Evolutionary conservation across 2,888 invertebrate species (phyloP).

Genomic region (Ophion costatus): DNA sequence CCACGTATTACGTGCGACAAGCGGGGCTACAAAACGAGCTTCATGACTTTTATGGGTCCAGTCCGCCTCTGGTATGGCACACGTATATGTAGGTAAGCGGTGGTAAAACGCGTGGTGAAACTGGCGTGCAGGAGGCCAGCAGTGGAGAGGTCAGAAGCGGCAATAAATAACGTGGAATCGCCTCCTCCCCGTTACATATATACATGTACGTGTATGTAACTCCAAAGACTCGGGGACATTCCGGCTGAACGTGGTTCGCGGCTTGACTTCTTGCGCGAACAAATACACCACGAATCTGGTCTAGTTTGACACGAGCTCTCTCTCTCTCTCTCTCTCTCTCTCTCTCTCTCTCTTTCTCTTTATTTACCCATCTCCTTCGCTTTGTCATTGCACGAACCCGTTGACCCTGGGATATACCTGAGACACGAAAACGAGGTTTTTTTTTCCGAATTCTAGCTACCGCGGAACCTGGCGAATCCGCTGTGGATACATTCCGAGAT

Average conservation of each 20-base stretch:
- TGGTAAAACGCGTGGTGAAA: conserved; percentile 77
- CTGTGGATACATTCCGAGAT: conserved; percentile 32
- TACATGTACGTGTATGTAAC: conserved; percentile 68
- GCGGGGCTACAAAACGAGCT: conserved; percentile 63
- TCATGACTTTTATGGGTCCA: conserved; percentile 69
- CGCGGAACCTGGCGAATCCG: conserved; percentile 31
- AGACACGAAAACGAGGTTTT: conserved; percentile 34
- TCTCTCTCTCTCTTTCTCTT: conserved; percentile 24
- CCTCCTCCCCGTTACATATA: conserved; percentile 61
- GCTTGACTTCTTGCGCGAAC: conserved; percentile 46
- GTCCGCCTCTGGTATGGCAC: conserved; percentile 55
- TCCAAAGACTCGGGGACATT: conserved; percentile 76
- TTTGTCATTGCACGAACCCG: conserved; percentile 72
- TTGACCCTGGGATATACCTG: conserved; percentile 39
- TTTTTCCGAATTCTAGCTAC: conserved; percentile 35
- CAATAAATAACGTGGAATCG: conserved; percentile 81
- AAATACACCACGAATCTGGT: conserved; percentile 72
- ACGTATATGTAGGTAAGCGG: conserved; percentile 58
- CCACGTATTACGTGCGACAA: conserved; percentile 58
- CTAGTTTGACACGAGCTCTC: conserved; percentile 71
- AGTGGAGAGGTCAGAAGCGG: conserved; percentile 69
- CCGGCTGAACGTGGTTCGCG: conserved; percentile 72
- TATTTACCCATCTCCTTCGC: conserved; percentile 1
- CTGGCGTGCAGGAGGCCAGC: conserved; percentile 79
- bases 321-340: conserved; percentile 34